phyloP scores from a whole-genome alignment of 2,797 vertebrate species.

The Serranus cabrilla region DNA sequence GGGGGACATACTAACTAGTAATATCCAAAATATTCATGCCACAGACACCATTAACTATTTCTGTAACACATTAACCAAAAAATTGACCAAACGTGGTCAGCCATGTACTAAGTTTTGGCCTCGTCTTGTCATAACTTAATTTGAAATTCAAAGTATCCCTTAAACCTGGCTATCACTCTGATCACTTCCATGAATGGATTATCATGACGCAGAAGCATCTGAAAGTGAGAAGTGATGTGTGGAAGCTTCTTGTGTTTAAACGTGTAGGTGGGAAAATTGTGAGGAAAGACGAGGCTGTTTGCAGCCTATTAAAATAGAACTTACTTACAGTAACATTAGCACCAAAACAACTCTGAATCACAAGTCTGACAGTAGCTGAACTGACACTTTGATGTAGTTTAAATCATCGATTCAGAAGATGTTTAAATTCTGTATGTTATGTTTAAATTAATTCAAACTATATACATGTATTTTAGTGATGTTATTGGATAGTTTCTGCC shows the following conservation, averaged over 20 bases:
- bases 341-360: slow-evolving; percentile 4
- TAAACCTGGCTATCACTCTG: neutral
- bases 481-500: no score
- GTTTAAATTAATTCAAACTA: no score
- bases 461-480: neutral
- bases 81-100: no score
- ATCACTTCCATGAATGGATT: slow-evolving; percentile 4
- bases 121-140: neutral
- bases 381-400: neutral
- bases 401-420: neutral
- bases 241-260: neutral
- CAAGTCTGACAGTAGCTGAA: neutral
- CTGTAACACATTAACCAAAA: no score
- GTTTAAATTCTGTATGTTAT: no score
- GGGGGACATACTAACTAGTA: no score
- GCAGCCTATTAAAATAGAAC: neutral
- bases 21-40: no score
- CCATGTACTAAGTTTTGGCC: no score
- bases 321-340: neutral
- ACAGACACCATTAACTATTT: no score
- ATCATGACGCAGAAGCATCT: neutral
- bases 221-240: neutral
- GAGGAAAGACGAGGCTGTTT: neutral
- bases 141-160: neutral
- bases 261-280: neutral